These are phyloP conservation scores for Didymodactylos carnosus DNA, from an alignment of 2,888 invertebrate species.

Conservation along the genomic window DNA sequence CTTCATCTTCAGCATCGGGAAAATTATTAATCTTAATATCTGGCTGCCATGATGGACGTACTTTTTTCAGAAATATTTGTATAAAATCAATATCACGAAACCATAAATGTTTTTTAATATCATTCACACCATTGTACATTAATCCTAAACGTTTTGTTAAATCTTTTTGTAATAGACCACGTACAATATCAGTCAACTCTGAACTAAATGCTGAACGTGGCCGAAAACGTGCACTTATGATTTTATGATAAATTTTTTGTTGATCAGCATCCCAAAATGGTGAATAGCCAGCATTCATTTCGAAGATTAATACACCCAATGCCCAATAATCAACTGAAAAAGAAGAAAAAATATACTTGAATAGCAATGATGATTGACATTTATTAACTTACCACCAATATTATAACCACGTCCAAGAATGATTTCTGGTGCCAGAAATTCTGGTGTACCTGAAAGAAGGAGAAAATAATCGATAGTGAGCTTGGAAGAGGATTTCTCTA, in stretches of 20 bases:
- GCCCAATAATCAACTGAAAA: constrained; percentile 13
- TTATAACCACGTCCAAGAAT: constrained; percentile 13
- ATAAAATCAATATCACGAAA: constrained; percentile 97
- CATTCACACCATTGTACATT: constrained; percentile 92
- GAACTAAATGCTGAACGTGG: constrained; percentile 97
- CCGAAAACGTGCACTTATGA: constrained; percentile 88
- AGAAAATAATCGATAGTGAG: constrained; percentile 1
- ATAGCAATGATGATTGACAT: no score
- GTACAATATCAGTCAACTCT: constrained; percentile 84
- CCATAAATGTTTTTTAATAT: constrained; percentile 98
- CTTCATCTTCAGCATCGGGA: constrained; percentile 89
- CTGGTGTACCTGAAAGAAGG: constrained; percentile 11
- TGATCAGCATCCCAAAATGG: constrained; percentile 65
- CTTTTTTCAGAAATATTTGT: constrained; percentile 87
- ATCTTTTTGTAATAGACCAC: constrained; percentile 62
- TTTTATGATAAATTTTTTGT: constrained; percentile 99
- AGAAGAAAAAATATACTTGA: no score
- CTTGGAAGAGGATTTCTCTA: constrained; percentile 8
- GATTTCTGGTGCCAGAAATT: constrained; percentile 15
- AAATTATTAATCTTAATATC: constrained; percentile 1
- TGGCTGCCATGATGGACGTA: constrained; percentile 22
- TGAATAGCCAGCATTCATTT: constrained; percentile 21
- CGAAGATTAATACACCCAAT: constrained; percentile 2
- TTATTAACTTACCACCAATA: background rate
- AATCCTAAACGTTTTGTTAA: constrained; percentile 95